phyloP scores from a whole-genome alignment of 2,797 vertebrate species.

The Distichodus sexfasciatus region DNA sequence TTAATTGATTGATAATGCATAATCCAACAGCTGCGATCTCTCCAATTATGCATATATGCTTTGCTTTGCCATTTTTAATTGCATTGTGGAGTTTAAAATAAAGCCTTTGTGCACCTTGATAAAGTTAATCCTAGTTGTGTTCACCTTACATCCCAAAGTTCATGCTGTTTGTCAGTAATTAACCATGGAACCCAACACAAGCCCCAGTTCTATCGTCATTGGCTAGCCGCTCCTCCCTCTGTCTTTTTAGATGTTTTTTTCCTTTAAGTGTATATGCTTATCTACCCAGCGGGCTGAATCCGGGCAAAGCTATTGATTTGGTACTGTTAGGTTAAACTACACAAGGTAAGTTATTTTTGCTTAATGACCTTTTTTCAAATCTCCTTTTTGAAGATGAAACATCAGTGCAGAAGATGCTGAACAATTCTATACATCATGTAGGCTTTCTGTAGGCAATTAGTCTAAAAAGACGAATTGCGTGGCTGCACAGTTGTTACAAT shows the following conservation, averaged over 20 bases:
- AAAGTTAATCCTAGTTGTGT: constrained; percentile 48
- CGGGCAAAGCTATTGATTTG: not conserved
- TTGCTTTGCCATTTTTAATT: not conserved
- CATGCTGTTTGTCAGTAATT: constrained; percentile 64
- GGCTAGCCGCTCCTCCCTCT: not conserved
- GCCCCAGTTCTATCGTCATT: not conserved
- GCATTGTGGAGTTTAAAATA: no score
- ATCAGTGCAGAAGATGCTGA: no score
- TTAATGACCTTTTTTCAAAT: no score
- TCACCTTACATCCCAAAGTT: constrained; percentile 37
- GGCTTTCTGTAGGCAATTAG: no score
- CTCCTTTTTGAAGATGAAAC: no score
- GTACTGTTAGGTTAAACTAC: not conserved
- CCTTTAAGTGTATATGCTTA: not conserved
- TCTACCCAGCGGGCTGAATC: no score
- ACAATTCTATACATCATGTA: no score
- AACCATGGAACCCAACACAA: constrained; percentile 53
- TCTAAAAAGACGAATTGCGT: no score
- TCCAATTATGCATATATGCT: not conserved
- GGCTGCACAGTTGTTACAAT: no score
- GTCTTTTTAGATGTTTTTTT: not conserved
- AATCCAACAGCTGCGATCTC: no score
- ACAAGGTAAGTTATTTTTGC: not conserved
- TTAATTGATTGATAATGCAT: no score
- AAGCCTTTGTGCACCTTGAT: no score